Base-by-base conservation (phyloP, 2,888 invertebrate species). In the Apoderus coryli region DNA sequence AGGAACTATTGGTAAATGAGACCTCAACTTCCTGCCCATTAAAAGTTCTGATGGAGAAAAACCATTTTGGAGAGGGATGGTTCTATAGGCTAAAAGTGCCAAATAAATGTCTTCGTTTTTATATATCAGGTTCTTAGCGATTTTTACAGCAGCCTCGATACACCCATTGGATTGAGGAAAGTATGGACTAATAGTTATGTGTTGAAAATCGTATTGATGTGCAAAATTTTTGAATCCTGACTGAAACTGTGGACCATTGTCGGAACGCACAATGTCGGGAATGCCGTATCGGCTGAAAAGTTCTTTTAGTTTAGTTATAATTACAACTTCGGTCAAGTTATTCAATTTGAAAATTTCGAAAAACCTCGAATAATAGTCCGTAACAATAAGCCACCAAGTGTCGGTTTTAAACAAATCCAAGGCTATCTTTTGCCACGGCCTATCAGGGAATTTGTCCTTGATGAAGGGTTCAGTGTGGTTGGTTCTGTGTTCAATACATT, bases 231-330 rank as follows among this genome's bases (percentile, higher is more conserved):
- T 31, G 31, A 40, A 42, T 27, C 31, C 25, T 10, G 16, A 29
- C 16, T 33, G 34, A 25, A 47, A 46, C 24, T 45, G 45, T 4
- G 38, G 36, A 15, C 40, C 43, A 34, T 44, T 44, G 33, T 45
- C 46, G 7, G 41, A 36, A 29, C 41, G 32, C 9, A 45, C 38
- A 15, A 39, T 34, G 15, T 46, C 42, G 7, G 43, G 40, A 10
- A 42, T 36, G 12, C 43, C 45, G 34, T 37, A 40, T 32, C 43
- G 32, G 10, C 40, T 22, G 34, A 47, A 47, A 3, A 43, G 13
- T 9, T 26, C 24, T 36, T 43, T 36, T 16, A 38, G n/a, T 34
- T 38, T 40, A 19, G 16, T 23, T 12, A 41, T 38, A 14, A 44
- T 32, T 13, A 25, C 22, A 7, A 6, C 10, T 28, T 34, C 35